Conservation (phyloP, 2,113 vertebrate genomes). For the Miniopterus natalensis region DNA sequence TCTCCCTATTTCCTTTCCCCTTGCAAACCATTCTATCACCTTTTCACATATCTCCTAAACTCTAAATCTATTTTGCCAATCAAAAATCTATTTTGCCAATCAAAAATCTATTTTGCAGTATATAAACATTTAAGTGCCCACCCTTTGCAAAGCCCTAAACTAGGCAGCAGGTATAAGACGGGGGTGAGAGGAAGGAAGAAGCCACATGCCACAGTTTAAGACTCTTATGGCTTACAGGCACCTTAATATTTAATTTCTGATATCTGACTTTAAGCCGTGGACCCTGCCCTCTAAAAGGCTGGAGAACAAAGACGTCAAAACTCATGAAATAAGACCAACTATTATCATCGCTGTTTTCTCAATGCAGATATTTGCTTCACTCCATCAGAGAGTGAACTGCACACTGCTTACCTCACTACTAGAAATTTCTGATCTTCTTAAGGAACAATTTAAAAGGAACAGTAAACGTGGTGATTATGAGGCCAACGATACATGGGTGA, state of each 20-base stretch:
- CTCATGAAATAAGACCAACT: neutral
- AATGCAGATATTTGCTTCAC: neutral
- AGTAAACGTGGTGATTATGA: neutral
- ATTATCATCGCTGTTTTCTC: neutral
- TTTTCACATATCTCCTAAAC: neutral
- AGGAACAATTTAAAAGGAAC: neutral
- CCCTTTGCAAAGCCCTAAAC: neutral
- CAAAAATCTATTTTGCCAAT: neutral
- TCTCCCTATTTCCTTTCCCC: neutral
- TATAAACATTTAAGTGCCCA: slow-evolving; percentile 12
- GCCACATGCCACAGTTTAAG: neutral
- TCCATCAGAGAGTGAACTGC: neutral
- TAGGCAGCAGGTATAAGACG: neutral
- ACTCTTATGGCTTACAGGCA: neutral
- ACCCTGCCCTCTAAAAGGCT: neutral
- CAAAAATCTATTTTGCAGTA: neutral
- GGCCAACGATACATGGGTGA: neutral
- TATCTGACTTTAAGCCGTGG: neutral
- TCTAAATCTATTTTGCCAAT: neutral
- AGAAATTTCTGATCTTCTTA: neutral
- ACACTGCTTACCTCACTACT: neutral
- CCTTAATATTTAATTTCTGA: neutral
- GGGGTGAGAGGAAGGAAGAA: neutral
- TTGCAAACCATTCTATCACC: neutral
- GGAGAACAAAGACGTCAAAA: neutral